Percentiles rank a stretch among this genome's conserved stretches.
phyloP scores from a whole-genome alignment of 2,113 vertebrate species.

The Lagopus leucura region DNA sequence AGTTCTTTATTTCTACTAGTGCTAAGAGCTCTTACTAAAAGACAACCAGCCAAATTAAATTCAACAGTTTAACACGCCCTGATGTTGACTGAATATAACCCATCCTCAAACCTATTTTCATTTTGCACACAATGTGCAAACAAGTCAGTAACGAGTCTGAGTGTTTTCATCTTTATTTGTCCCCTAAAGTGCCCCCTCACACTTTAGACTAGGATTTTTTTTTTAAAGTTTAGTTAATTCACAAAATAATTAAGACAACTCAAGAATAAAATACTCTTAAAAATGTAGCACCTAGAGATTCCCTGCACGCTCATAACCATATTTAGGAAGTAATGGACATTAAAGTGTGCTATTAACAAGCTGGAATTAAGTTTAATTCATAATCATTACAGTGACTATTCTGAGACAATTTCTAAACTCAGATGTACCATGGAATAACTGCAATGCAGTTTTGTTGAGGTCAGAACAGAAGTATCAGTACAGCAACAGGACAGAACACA shows the following conservation, averaged over 20 bases:
- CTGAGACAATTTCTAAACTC: not conserved
- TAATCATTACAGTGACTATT: not conserved
- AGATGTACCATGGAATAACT: not conserved
- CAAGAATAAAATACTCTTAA: not conserved
- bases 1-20: not conserved
- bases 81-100: not conserved
- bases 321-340: not conserved
- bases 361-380: not conserved
- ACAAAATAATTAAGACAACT: not conserved
- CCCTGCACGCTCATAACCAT: not conserved
- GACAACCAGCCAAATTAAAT: not conserved
- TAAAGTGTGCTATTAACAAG: not conserved
- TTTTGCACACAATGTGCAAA: not conserved
- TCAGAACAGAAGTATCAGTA: not conserved
- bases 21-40: not conserved
- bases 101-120: not conserved
- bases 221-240: not conserved
- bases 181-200: not conserved
- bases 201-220: not conserved
- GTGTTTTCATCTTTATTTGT: not conserved
- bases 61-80: not conserved
- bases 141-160: not conserved
- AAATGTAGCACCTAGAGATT: not conserved
- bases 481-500: not conserved
- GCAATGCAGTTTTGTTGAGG: not conserved